Conservation (phyloP, 2,888 invertebrate genomes). For the Ennomos erosarius region DNA sequence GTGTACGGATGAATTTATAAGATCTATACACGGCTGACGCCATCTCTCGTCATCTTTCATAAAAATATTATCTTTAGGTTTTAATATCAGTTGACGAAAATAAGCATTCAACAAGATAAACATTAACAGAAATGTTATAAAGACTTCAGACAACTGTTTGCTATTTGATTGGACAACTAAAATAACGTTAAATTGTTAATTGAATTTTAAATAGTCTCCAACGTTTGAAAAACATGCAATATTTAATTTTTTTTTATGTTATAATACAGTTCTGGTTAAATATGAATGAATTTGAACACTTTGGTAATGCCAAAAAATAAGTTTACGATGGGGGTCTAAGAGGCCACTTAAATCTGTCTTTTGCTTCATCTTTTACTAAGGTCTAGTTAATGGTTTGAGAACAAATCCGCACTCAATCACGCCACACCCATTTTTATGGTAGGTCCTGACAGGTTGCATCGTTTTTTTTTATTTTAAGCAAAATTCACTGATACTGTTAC, state of each 20-base stretch:
- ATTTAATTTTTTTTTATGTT: neutral
- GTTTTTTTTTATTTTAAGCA: too few species aligned
- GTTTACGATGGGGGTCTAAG: slow-evolving; percentile 6
- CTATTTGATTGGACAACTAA: neutral
- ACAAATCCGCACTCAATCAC: too few species aligned
- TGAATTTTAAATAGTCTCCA: neutral
- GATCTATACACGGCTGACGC: slow-evolving; percentile 51
- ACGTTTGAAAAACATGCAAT: neutral
- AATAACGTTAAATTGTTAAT: neutral
- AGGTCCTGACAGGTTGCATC: too few species aligned
- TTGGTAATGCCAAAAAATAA: slow-evolving; percentile 24
- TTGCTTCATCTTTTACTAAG: too few species aligned
- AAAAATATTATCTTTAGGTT: slow-evolving; percentile 14
- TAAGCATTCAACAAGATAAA: slow-evolving; percentile 8
- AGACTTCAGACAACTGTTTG: neutral
- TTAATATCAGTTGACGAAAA: neutral
- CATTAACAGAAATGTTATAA: slow-evolving; percentile 2
- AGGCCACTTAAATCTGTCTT: neutral
- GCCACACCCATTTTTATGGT: too few species aligned
- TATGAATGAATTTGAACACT: slow-evolving; percentile 14
- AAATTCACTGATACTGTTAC: too few species aligned
- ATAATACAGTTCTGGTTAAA: slow-evolving; percentile 12
- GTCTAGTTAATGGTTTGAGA: too few species aligned
- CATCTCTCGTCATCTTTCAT: slow-evolving; percentile 32
- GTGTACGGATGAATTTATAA: slow-evolving; percentile 49